These are phyloP conservation scores for Oryctolagus cuniculus DNA, from an alignment of 2,113 vertebrate genomes.

Conservation along the genomic window mOryCun1.1 NC_091450.1:26664001-26664500, in stretches of 20 bases:
- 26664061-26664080: background rate
- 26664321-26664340: background rate
- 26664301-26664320: background rate
- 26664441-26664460: background rate
- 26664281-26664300: background rate
- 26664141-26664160: rapidly evolving
- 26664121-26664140: background rate
- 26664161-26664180: background rate
- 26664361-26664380: background rate
- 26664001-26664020: background rate
- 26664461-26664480: background rate
- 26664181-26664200: background rate
- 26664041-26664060: background rate
- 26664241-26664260: background rate
- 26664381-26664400: background rate
- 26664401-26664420: background rate
- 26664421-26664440: background rate
- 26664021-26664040: background rate
- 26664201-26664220: background rate
- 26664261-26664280: rapidly evolving
- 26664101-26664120: background rate
- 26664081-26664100: background rate
- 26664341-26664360: background rate
- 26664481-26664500: background rate
- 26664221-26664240: background rate